Base-by-base conservation (phyloP, 2,888 invertebrate genomes). In the Scaptomyza caliginosa region DNA sequence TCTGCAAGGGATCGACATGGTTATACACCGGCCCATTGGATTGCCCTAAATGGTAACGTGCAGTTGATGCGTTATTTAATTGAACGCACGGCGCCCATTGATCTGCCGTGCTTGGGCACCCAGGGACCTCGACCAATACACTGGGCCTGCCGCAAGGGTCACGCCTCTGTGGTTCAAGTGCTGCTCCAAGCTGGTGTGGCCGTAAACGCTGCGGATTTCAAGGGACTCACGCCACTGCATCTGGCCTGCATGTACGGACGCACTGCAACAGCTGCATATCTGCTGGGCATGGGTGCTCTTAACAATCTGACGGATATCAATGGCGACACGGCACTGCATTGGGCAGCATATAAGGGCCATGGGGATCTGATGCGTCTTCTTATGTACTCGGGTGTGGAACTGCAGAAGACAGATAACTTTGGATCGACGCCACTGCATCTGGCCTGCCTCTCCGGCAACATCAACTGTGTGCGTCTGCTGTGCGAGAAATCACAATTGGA, bases 331-430 rank as follows among this genome's bases (percentile, higher is more conserved):
- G 97, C 98, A 0, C 92, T 98, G 26, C 98, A 98, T 88, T 98
- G 98, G 98, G 97, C 97, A 0, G 96, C 97, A 0, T 98, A 98
- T 90, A 98, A 98, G 91, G 98, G 96, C 0, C 96, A 97, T 82
- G 95, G 96, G 0, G 98, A 98, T 87, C 92, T 98, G 60, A 97
- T 98, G 89, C 94, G 96, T 43, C 92, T 98, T 51, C 92, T 98
- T 17, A 96, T 97, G 92, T 97, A 97, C 91, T 97, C 97, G 10
- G 98, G 98, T 2, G 96, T 97, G 1, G 96, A 97, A 84, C 52
- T 97, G 43, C 96, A 97, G 83, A 96, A 97, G 91, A 95, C 96
- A 1, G 98, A 98, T 90, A 96, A 97, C 90, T 98, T 96, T 89
- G 97, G 97, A 2, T 97, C 97, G 0, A 97, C 97, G 0, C 97